Percentiles rank a stretch among this genome's conserved stretches.
Evolutionary conservation across 2,797 vertebrate genomes (phyloP).

Genomic region (Intellagama lesueurii): DNA sequence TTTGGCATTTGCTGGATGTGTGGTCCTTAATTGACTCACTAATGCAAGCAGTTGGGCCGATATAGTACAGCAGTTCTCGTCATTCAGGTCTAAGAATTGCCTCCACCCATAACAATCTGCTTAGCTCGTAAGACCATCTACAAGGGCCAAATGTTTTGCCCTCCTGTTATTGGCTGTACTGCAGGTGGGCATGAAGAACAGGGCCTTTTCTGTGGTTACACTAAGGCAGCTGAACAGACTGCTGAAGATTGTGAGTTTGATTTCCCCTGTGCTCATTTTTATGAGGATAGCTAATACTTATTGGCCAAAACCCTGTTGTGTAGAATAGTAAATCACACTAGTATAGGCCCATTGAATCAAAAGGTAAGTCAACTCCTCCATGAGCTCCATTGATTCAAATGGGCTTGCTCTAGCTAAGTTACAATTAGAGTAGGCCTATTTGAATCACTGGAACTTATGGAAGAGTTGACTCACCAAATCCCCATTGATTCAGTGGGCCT

Average conservation of each 20-base stretch:
- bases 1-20: background rate
- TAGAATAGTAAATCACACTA: no score
- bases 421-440: no score
- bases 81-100: background rate
- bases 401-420: no score
- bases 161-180: background rate
- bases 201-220: background rate
- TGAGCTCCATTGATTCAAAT: no score
- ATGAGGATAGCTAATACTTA: background rate
- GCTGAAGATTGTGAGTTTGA: background rate
- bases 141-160: background rate
- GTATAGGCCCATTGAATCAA: no score
- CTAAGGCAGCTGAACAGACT: background rate
- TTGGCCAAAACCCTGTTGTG: no score
- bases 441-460: no score
- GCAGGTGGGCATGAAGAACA: background rate
- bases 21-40: constrained; percentile 1
- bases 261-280: background rate
- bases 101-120: no score
- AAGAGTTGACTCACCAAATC: no score
- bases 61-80: background rate
- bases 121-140: background rate
- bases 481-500: no score
- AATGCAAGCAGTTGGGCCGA: constrained; percentile 12
- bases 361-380: no score